A percentile compares a stretch with the other conserved stretches of the same genome.
Conservation (phyloP, 2,797 vertebrate species). For the Gadopsis bispinosus region DNA sequence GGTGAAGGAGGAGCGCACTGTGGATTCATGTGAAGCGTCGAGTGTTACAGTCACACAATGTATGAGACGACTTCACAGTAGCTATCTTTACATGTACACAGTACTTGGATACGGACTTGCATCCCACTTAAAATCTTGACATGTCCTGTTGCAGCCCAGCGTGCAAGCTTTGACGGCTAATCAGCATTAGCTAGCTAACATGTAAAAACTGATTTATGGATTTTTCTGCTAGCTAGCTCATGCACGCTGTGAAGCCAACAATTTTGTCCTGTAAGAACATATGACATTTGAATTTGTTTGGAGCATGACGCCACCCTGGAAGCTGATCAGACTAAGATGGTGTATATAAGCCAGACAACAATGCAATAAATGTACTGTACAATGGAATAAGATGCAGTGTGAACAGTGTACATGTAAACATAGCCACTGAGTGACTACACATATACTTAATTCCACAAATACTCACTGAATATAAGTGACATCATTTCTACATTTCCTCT, state of each 20-base stretch:
- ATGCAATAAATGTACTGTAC: not conserved
- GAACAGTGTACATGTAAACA: slow-evolving; percentile 16
- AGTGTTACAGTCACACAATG: slow-evolving; percentile 27
- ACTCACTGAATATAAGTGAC: not conserved
- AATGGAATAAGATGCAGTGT: not conserved
- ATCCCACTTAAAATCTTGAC: not conserved
- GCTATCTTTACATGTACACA: slow-evolving; percentile 22
- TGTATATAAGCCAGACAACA: not conserved
- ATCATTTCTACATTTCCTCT: not conserved
- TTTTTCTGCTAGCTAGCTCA: not conserved
- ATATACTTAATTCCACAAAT: slow-evolving; percentile 8
- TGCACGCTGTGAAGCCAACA: not conserved
- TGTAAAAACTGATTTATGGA: not conserved
- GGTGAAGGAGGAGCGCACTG: not conserved
- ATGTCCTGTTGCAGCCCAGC: slow-evolving; percentile 6
- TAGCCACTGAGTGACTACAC: not conserved
- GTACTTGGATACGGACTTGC: not conserved
- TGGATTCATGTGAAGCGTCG: not conserved
- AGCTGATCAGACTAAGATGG: not conserved
- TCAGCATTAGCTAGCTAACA: not conserved
- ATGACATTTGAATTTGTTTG: not conserved
- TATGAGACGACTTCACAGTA: not conserved
- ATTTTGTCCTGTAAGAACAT: not conserved
- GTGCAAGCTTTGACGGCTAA: not conserved
- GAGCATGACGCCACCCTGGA: not conserved